Evolutionary conservation across 2,888 invertebrate genomes (phyloP).

Genomic region (Eupithecia subumbrata): DNA sequence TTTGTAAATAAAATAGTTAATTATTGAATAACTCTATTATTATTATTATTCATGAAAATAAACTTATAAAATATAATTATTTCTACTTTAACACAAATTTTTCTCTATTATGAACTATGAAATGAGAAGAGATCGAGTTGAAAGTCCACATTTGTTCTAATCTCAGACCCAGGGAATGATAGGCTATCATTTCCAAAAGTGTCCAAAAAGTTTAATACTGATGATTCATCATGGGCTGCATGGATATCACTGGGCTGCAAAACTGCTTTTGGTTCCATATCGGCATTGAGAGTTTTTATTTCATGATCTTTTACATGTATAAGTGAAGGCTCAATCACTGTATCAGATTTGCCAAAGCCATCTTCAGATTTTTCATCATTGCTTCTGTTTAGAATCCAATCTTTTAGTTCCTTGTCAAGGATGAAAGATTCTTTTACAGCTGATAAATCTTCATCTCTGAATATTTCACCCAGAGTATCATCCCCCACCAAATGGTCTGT

Average conservation of each 20-base stretch:
- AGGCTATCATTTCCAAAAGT: constrained; percentile 70
- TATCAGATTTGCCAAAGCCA: constrained; percentile 63
- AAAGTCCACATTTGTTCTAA: constrained; percentile 75
- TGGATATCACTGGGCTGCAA: constrained; percentile 43
- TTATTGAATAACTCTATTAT: constrained; percentile 48
- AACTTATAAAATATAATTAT: constrained; percentile 46
- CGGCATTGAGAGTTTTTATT: constrained; percentile 42
- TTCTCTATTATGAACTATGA: constrained; percentile 60
- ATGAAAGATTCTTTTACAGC: constrained; percentile 58
- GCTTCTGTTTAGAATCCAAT: constrained; percentile 63
- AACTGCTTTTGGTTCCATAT: constrained; percentile 42
- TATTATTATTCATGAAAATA: constrained; percentile 51
- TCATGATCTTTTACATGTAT: constrained; percentile 61
- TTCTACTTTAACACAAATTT: constrained; percentile 41
- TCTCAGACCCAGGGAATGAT: constrained; percentile 72
- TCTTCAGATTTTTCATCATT: constrained; percentile 61
- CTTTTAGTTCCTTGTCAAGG: constrained; percentile 61
- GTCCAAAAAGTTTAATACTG: constrained; percentile 76
- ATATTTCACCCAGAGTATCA: constrained; percentile 59
- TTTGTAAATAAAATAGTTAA: constrained; percentile 35
- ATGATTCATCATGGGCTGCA: constrained; percentile 67
- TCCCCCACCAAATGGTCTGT: constrained; percentile 40
- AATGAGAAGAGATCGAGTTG: constrained; percentile 77
- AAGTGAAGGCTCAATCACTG: constrained; percentile 65
- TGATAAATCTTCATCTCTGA: constrained; percentile 60